Evolutionary conservation across 2,113 vertebrate species (phyloP).

Genomic region (Sinocyclocheilus anshuiensis): DNA sequence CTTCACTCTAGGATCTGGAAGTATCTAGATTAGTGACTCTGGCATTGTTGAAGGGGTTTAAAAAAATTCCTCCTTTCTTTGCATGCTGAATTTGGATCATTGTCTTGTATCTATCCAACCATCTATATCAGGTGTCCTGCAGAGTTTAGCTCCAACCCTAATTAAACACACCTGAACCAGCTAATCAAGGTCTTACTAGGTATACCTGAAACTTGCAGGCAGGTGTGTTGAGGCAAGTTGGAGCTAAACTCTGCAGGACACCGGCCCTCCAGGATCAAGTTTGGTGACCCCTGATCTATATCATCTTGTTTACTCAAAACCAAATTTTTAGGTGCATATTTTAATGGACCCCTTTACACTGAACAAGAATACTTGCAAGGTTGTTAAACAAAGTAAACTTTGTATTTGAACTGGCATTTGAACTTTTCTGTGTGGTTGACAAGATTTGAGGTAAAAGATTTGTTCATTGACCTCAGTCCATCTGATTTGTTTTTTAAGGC

Average conservation of each 20-base stretch:
- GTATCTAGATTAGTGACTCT: background rate
- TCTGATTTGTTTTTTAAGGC: slow-evolving; percentile 58
- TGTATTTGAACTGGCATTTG: background rate
- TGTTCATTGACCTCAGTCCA: background rate
- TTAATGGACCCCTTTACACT: background rate
- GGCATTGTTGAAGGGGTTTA: background rate
- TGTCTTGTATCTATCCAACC: background rate
- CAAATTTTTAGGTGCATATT: background rate
- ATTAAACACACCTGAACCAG: too few species aligned
- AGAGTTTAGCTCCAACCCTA: too few species aligned
- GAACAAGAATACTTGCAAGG: background rate
- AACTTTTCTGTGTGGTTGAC: too few species aligned
- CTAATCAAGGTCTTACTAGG: too few species aligned
- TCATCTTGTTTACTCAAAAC: background rate
- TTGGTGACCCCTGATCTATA: too few species aligned
- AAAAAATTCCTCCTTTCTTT: too few species aligned
- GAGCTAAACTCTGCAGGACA: too few species aligned
- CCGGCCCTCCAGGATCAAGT: too few species aligned
- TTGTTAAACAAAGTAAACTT: background rate
- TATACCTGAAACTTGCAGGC: too few species aligned
- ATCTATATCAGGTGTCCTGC: background rate
- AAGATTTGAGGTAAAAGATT: too few species aligned
- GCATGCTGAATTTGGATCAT: background rate
- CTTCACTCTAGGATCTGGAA: background rate
- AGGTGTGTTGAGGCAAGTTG: too few species aligned